phyloP scores from a whole-genome alignment of 1,140 invertebrate species.

The Linepithema humile region DNA sequence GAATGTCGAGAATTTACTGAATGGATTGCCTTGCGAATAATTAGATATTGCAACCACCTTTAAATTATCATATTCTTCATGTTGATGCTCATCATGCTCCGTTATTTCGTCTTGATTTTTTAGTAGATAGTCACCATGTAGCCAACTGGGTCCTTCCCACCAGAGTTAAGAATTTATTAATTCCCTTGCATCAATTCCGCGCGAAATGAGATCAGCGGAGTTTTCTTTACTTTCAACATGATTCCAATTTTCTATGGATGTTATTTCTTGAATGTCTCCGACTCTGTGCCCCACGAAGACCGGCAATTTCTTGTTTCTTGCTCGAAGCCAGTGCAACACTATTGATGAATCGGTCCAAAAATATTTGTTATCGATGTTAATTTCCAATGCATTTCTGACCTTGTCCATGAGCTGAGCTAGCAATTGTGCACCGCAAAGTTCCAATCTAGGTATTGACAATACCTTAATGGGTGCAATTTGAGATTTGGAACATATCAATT shows the following conservation, averaged over 20 bases:
- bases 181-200: neutral
- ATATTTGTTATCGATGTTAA: neutral
- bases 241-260: too few species aligned
- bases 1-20: neutral
- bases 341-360: neutral
- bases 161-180: neutral
- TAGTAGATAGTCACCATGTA: neutral
- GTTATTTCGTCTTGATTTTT: too few species aligned
- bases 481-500: neutral
- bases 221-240: neutral
- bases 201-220: neutral
- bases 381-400: neutral
- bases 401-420: neutral
- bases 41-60: neutral
- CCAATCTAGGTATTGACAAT: neutral
- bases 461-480: neutral
- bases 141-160: neutral
- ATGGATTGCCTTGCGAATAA: neutral
- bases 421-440: constrained; percentile 5
- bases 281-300: too few species aligned
- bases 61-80: neutral
- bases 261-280: too few species aligned
- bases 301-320: too few species aligned
- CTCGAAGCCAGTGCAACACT: neutral
- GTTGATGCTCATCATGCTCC: too few species aligned